Conservation (phyloP, 2,888 invertebrate genomes). For the Strigamia crassipes region DNA sequence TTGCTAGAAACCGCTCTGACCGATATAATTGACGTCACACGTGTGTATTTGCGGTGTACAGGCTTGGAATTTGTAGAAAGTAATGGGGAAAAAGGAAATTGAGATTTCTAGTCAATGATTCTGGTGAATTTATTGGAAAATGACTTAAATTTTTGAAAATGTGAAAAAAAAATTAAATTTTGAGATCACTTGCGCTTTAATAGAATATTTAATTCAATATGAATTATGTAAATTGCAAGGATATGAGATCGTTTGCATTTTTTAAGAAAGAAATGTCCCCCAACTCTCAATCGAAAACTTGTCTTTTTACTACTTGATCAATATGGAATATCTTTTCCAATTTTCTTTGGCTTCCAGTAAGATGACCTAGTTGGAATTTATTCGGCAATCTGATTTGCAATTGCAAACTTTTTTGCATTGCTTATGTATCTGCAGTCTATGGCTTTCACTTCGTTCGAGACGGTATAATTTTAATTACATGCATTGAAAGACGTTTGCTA, state of each 20-base stretch:
- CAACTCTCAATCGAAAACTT: conserved; percentile 10
- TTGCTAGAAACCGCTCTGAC: not conserved
- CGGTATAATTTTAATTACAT: not conserved
- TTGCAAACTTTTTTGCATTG: not conserved
- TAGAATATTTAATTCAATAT: conserved; percentile 10
- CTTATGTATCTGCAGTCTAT: not conserved
- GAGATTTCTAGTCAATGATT: too few relatives aligned
- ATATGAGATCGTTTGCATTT: conserved; percentile 10
- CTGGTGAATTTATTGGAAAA: too few relatives aligned
- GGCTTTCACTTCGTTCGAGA: not conserved
- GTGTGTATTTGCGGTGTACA: too few relatives aligned
- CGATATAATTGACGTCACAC: not conserved
- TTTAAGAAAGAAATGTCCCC: conserved; percentile 3
- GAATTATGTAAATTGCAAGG: not conserved
- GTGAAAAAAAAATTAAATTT: not conserved
- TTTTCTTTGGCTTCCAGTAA: conserved; percentile 10
- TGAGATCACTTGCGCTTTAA: not conserved
- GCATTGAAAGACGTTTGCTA: not conserved
- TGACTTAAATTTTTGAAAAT: not conserved
- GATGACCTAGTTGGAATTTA: conserved; percentile 4
- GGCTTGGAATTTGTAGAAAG: too few relatives aligned
- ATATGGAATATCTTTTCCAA: conserved; percentile 4
- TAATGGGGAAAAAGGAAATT: too few relatives aligned
- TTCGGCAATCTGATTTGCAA: not conserved
- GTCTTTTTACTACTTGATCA: conserved; percentile 10